A percentile compares a stretch with the other conserved stretches of the same genome.
Conservation (phyloP, 2,797 vertebrate species). For the Prionace glauca region DNA sequence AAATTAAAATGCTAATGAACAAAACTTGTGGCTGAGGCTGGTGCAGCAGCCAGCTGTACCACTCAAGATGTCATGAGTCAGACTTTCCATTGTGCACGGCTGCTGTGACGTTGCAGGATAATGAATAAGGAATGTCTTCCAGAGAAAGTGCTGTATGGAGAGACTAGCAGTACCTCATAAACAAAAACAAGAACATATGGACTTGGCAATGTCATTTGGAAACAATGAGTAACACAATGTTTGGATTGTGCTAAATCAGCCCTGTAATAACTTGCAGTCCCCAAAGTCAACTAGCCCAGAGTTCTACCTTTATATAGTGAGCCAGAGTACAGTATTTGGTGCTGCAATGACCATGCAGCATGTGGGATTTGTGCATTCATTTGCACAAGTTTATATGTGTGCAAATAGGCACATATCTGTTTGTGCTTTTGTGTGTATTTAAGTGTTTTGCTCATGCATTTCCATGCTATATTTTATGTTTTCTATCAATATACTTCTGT, state of each 20-base stretch:
- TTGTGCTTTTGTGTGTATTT: not conserved
- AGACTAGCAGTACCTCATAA: slow-evolving; percentile 12
- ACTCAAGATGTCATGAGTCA: slow-evolving; percentile 31
- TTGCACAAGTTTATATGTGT: too few species aligned
- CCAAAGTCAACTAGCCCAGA: not conserved
- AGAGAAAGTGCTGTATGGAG: not conserved
- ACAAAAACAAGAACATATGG: slow-evolving; percentile 35
- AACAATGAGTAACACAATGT: slow-evolving; percentile 35
- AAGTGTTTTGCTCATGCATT: not conserved
- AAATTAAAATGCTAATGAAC: not conserved
- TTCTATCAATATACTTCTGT: not conserved
- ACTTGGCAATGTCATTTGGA: slow-evolving; percentile 24
- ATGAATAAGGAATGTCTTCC: slow-evolving; percentile 23
- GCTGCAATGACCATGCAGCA: not conserved
- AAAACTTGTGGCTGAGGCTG: not conserved
- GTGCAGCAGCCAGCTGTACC: not conserved
- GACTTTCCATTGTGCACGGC: slow-evolving; percentile 33
- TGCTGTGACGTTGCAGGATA: not conserved
- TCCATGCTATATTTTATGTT: not conserved
- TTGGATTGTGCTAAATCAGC: slow-evolving; percentile 2
- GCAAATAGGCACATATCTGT: not conserved
- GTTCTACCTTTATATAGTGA: slow-evolving; percentile 19
- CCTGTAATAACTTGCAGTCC: slow-evolving; percentile 23
- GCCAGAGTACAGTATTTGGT: not conserved
- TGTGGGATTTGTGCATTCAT: not conserved